Percentiles rank a stretch among this genome's conserved stretches.
Evolutionary conservation across 2,113 vertebrate species (phyloP).

Genomic region (Otis tarda): DNA sequence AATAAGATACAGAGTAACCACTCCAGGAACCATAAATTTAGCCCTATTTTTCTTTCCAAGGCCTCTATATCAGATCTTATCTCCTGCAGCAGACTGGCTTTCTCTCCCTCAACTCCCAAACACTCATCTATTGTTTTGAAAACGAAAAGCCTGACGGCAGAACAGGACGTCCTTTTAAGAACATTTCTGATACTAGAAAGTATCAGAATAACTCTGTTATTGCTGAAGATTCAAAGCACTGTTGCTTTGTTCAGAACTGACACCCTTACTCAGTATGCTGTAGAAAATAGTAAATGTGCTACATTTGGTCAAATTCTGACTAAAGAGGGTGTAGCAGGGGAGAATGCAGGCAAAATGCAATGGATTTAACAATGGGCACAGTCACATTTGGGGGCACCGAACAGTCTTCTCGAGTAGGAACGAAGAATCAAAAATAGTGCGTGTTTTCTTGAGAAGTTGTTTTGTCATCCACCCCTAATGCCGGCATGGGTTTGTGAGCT

Average conservation of each 20-base stretch:
- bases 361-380: neutral
- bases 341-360: neutral
- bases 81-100: conserved; percentile 23
- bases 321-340: neutral
- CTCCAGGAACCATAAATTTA: conserved; percentile 62
- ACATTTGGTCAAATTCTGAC: neutral
- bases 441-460: neutral
- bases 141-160: conserved; percentile 35
- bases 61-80: conserved; percentile 65
- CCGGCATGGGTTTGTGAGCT: neutral
- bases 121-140: conserved; percentile 37
- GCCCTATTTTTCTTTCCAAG: conserved; percentile 24
- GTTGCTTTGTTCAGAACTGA: neutral
- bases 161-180: conserved; percentile 14
- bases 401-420: neutral
- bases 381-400: neutral
- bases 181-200: neutral
- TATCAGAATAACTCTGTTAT: neutral
- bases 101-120: conserved; percentile 11
- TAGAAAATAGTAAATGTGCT: neutral
- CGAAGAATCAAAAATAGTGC: neutral
- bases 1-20: conserved; percentile 58
- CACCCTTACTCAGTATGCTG: neutral
- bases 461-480: neutral
- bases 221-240: neutral